Evolutionary conservation across 2,888 invertebrate species (phyloP).

Genomic region (Nysson spinosus): DNA sequence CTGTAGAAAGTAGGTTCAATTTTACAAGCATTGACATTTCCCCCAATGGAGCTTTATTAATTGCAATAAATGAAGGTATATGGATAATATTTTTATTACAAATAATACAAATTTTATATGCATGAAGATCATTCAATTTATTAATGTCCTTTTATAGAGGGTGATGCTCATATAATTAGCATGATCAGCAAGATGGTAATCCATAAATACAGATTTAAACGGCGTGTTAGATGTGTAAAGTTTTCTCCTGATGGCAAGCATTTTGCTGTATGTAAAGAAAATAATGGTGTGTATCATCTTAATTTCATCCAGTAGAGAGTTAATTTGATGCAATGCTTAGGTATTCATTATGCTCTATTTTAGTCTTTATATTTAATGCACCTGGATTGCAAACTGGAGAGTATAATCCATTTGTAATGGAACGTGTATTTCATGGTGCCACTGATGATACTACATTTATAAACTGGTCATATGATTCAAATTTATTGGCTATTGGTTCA

Average conservation of each 20-base stretch:
- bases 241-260: slow-evolving; percentile 97
- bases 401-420: slow-evolving; percentile 92
- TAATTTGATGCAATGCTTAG: too few relatives aligned
- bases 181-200: slow-evolving; percentile 89
- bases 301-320: too few relatives aligned
- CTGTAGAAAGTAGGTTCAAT: slow-evolving; percentile 91
- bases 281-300: slow-evolving; percentile 82
- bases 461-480: slow-evolving; percentile 96
- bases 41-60: slow-evolving; percentile 90
- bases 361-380: slow-evolving; percentile 91
- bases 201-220: slow-evolving; percentile 90
- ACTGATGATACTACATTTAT: slow-evolving; percentile 91
- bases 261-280: slow-evolving; percentile 93
- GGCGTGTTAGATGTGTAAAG: slow-evolving; percentile 85
- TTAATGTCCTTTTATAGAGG: slow-evolving; percentile 79
- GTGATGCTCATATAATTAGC: slow-evolving; percentile 91
- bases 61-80: slow-evolving; percentile 93
- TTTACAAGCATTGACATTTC: slow-evolving; percentile 91
- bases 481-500: slow-evolving; percentile 91
- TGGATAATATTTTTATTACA: slow-evolving; percentile 24
- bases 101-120: slow-evolving; percentile 3
- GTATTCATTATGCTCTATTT: slow-evolving; percentile 74
- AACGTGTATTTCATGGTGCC: slow-evolving; percentile 88
- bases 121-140: too few relatives aligned
- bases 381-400: slow-evolving; percentile 89